Evolutionary conservation across 2,888 invertebrate species (phyloP), one percentile per base, ranked within the genome.

Genomic region (Ligdia adustata): DNA sequence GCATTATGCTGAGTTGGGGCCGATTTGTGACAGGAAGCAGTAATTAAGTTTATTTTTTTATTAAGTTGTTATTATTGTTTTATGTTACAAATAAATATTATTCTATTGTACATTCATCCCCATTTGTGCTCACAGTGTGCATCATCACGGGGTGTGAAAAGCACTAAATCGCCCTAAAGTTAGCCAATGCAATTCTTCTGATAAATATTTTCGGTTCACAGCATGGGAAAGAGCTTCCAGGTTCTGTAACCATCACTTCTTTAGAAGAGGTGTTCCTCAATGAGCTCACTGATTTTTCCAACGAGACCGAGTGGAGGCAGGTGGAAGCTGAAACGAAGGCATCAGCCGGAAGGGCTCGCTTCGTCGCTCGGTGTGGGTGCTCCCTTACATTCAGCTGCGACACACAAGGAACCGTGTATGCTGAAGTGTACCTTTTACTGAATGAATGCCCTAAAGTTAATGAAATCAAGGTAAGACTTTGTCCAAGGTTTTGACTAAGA

Each of bases 251-350:
- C 33, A 64, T 79, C 39, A 66, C 66, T 40, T 83, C 82, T 1
- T 55, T 81, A 0, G 81, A 83, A 68, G 75, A 80, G 18, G 79
- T 74, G 59, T 83, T 84, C 47, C 63, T 82, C 1, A 73, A 65
- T 27, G 82, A 82, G 47, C 58, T 82, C 27, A 56, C 75, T 1
- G 81, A 82, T 57, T 83, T 65, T 35, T 62, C 75, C 2, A 82
- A 82, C 49, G 80, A 79, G 39, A 81, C 79, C 0, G 68, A 70
- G 18, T 71, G 68, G 67, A 63, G 66, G 14, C 64, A 70, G 31
- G 62, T 79, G 4, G 55, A 63, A 1, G 72, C 65, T 0, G 55
- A 59, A 3, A 31, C 74, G 32, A 16, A 44, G 2, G 75, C 79
- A 2, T 16, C 51, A 1, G 46, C 64, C 0, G 84, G 83, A 0